Evolutionary conservation across 2,888 invertebrate genomes (phyloP).

Genomic region (Nephrocerus scutellatus): DNA sequence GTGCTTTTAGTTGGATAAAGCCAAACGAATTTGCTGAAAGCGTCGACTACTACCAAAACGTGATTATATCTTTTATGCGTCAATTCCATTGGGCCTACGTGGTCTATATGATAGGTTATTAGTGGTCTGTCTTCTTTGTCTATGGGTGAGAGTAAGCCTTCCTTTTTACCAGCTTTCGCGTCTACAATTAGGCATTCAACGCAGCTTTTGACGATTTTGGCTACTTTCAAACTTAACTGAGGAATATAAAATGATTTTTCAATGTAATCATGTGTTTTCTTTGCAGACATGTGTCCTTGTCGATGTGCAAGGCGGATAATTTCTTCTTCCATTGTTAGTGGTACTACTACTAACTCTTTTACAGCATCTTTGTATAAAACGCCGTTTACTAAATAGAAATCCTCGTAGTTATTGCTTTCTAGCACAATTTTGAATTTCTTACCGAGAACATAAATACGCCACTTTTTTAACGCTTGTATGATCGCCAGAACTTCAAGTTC

Average conservation of each 20-base stretch:
- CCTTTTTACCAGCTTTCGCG: constrained; percentile 34
- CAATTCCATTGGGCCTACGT: constrained; percentile 31
- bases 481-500: constrained; percentile 23
- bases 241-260: constrained; percentile 28
- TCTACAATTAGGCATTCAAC: constrained; percentile 13
- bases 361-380: constrained; percentile 10
- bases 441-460: constrained; percentile 21
- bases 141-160: constrained; percentile 32
- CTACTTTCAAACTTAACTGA: constrained; percentile 5
- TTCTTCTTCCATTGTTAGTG: constrained; percentile 28
- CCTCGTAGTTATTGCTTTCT: constrained; percentile 13
- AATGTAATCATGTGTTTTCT: constrained; percentile 25
- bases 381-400: constrained; percentile 1
- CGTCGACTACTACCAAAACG: constrained; percentile 33
- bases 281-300: constrained; percentile 33
- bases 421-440: constrained; percentile 29
- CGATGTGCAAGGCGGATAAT: constrained; percentile 35
- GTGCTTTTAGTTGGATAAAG: constrained; percentile 30
- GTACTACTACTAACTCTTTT: constrained; percentile 28
- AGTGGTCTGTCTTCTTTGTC: constrained; percentile 31
- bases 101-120: constrained; percentile 33
- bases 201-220: constrained; percentile 5
- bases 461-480: constrained; percentile 22
- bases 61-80: constrained; percentile 34
- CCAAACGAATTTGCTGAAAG: constrained; percentile 36